These are phyloP conservation scores for Pan paniscus DNA, from an alignment of 2,113 vertebrate species.

Conservation along the genomic window DNA sequence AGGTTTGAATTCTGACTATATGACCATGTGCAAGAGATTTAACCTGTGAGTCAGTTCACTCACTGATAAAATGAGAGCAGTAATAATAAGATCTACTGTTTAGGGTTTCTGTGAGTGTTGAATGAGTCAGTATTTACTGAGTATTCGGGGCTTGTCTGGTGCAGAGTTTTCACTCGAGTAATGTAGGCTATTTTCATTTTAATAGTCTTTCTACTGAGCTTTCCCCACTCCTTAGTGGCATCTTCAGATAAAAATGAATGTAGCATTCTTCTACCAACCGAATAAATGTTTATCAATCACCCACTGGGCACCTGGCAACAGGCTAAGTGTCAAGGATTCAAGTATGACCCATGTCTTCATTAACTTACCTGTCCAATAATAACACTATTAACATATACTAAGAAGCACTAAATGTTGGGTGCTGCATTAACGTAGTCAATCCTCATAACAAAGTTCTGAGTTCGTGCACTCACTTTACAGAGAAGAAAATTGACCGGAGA, in stretches of 20 bases:
- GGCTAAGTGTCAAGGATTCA: not conserved
- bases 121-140: not conserved
- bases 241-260: not conserved
- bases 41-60: not conserved
- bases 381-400: not conserved
- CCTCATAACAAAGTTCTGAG: not conserved
- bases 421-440: not conserved
- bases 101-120: not conserved
- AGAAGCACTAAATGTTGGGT: not conserved
- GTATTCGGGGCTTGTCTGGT: not conserved
- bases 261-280: not conserved
- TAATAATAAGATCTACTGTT: not conserved
- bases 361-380: not conserved
- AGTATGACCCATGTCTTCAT: not conserved
- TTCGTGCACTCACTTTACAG: not conserved
- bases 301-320: not conserved
- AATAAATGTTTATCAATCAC: not conserved
- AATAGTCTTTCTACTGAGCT: not conserved
- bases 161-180: not conserved
- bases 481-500: not conserved
- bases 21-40: not conserved
- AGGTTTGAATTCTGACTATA: not conserved
- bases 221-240: not conserved
- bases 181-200: not conserved
- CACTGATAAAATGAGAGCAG: not conserved